Base-by-base conservation (phyloP, 2,888 invertebrate species). In the Caradrina kadenii region DNA sequence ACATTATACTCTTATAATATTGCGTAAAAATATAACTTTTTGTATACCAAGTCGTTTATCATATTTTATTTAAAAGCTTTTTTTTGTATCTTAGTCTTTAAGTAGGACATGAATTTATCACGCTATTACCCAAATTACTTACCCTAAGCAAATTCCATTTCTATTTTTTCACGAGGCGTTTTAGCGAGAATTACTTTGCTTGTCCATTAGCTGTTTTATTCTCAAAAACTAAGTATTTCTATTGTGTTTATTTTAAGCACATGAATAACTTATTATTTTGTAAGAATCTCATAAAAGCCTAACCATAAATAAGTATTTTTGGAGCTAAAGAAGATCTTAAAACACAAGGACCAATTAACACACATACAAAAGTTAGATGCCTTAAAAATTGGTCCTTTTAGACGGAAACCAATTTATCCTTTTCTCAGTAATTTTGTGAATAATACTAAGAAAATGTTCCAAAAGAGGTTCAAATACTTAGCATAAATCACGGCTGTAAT, bases 401-500 rank as follows among this genome's bases (percentile, higher is more conserved):
- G 59, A 56, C 55, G 35, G 11, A 59, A 58, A 49, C 39, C 10
- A 63, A 79, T 75, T 58, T 45, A 76, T 68, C 42, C 66, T 54
- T 64, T 62, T 77, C 80, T 58, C 54, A 26, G 48, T 50, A 68
- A 66, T 66, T 78, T 73, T 61, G 62, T 75, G 63, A 61, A 70
- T 72, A 73, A 58, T 76, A 74, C 69, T 75, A 75, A 83, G 81
- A 73, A 76, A 73, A 73, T 72, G 63, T 69, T 73, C 69, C 56
- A 67, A 63, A 66, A 77, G 67, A 69, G 68, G 49, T 77, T 82
- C 76, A 80, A 82, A 80, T 80, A 76, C 82, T 84, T 80, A 77
- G 66, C 69, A 88, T 88, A 89, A 88, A 88, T 89, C 88, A 85
- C 73, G 68, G 62, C 68, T 79, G 81, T 87, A 87, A 88, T 88